These are phyloP conservation scores for Zaprionus tsacasi DNA, from an alignment of 1,140 invertebrate genomes.

Conservation along the genomic window DNA sequence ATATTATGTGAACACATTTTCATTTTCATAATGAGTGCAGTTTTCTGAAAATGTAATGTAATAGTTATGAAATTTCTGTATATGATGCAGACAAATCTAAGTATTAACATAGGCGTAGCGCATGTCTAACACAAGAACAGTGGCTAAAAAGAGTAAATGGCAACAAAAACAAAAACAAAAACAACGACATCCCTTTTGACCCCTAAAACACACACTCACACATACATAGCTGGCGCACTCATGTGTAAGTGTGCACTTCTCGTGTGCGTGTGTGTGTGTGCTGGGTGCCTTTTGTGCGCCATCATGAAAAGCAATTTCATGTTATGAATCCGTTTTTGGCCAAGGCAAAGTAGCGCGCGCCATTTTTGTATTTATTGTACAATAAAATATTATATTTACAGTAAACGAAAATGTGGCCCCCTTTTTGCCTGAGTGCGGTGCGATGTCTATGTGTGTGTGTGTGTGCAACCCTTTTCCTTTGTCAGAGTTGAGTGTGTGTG, in stretches of 20 bases:
- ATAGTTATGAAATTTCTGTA: slow-evolving; percentile 68
- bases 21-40: slow-evolving; percentile 45
- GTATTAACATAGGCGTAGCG: slow-evolving; percentile 62
- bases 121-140: slow-evolving; percentile 13
- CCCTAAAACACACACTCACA: slow-evolving; percentile 9
- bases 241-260: slow-evolving; percentile 28
- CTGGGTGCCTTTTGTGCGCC: slow-evolving; percentile 52
- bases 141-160: slow-evolving; percentile 1
- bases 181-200: slow-evolving; percentile 38
- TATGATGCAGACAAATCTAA: slow-evolving; percentile 58
- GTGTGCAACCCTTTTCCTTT: slow-evolving; percentile 49
- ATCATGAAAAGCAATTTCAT: slow-evolving; percentile 79
- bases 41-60: slow-evolving; percentile 43
- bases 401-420: slow-evolving; percentile 61
- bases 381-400: slow-evolving; percentile 83
- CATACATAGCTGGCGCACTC: slow-evolving; percentile 13
- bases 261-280: not conserved
- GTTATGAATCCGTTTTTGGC: slow-evolving; percentile 80
- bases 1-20: slow-evolving; percentile 57
- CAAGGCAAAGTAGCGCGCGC: slow-evolving; percentile 65
- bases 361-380: slow-evolving; percentile 72
- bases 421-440: slow-evolving; percentile 18
- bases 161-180: not conserved
- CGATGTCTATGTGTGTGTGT: slow-evolving; percentile 28
- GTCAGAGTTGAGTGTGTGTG: slow-evolving; percentile 5